Evolutionary conservation across 1,140 invertebrate species (phyloP), one percentile per base, ranked within the genome.

Genomic region (Euborellia annulipes): DNA sequence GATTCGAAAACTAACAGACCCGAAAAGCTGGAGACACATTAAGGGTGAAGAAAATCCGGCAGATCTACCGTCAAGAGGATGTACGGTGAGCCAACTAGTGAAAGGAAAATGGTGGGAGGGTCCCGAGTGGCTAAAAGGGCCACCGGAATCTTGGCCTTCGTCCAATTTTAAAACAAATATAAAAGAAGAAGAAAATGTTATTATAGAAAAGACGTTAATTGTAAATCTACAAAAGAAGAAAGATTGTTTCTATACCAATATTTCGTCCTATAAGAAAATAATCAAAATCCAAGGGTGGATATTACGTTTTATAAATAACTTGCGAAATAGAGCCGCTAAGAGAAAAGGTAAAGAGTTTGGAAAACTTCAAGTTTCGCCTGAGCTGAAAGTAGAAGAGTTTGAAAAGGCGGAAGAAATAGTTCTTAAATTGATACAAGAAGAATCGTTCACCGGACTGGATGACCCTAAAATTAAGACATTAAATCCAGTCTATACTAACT

Each of bases 21-120:
- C 30, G 9, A 37, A 44, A 3, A 21, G 51, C 2, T 67, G 62
- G 62, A 38, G 50, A 19, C 55, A 66, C 52, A 50, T 65, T 9
- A 58, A 61, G 2, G 62, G 60, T 2, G 42, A 49, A 14, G 20
- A 48, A 14, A 68, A 67, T 50, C 62, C 64, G 7, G 64, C 62
- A 13, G 63, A 68, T 52, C 46, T 64, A 14, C 55, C 58, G 6
- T 66, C 63, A 13, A 47, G 64, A 52, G 62, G 63, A 18, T 62
- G 58, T 51, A 21, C 46, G 3, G 43, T 56, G 2, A 52, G 53
- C 45, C 11, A 49, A 17, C 50, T 65, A 13, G 19, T 59, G 7
- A 48, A 61, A 20, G 55, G 54, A 9, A 51, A 52, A 50, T 68
- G 62, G 62, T 60, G 57, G 57, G 56, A 64, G 50, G 59, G 64